phyloP scores from a whole-genome alignment of 2,888 invertebrate genomes.

The Unio delphinus region DNA sequence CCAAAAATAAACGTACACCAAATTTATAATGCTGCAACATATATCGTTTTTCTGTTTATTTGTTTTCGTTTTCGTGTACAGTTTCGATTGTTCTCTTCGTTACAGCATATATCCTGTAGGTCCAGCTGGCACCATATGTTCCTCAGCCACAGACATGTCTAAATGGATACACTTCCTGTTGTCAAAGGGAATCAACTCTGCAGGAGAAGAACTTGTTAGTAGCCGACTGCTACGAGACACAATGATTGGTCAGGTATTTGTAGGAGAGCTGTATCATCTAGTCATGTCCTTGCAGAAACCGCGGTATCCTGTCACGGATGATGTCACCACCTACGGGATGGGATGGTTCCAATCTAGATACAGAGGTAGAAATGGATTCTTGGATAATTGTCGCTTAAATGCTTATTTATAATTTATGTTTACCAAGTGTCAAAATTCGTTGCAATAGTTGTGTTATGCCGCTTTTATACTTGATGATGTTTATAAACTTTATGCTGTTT shows the following conservation, averaged over 20 bases:
- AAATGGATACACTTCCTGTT: conserved; percentile 56
- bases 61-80: too few species aligned
- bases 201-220: conserved; percentile 22
- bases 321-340: conserved; percentile 43
- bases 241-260: conserved; percentile 11
- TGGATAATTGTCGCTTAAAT: too few species aligned
- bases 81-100: neutral
- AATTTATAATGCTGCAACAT: too few species aligned
- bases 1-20: too few species aligned
- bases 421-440: too few species aligned
- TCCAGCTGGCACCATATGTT: conserved; percentile 58
- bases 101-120: conserved; percentile 35
- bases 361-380: conserved; percentile 38
- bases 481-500: too few species aligned
- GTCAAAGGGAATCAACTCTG: conserved; percentile 28
- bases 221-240: conserved; percentile 19
- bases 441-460: too few species aligned
- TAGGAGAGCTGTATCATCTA: conserved; percentile 9
- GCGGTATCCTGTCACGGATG: conserved; percentile 36
- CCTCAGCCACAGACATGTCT: conserved; percentile 57
- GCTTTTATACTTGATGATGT: too few species aligned
- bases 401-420: too few species aligned
- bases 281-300: conserved; percentile 15
- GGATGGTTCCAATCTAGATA: conserved; percentile 56
- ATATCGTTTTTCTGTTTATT: too few species aligned